phyloP scores from a whole-genome alignment of 2,113 vertebrate species.

The Dipodomys spectabilis region DNA sequence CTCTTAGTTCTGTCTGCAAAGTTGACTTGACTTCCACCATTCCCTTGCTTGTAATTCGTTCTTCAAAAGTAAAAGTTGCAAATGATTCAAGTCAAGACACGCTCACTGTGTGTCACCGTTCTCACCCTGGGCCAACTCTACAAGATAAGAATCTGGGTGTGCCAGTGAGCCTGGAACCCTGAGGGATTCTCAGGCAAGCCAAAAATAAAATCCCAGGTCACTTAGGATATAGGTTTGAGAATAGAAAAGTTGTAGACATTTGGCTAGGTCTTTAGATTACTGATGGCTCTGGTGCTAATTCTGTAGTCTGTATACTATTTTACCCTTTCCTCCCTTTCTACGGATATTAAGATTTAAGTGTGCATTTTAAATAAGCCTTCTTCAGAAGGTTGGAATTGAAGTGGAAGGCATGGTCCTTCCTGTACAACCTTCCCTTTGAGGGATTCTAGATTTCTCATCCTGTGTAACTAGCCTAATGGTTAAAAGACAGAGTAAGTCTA shows the following conservation, averaged over 20 bases:
- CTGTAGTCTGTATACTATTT: background rate
- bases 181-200: background rate
- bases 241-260: background rate
- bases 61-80: background rate
- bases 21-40: background rate
- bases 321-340: background rate
- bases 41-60: background rate
- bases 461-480: background rate
- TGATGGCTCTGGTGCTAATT: background rate
- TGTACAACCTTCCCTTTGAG: background rate
- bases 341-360: background rate
- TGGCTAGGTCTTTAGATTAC: background rate
- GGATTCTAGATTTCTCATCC: background rate
- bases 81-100: background rate
- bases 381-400: background rate
- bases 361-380: background rate
- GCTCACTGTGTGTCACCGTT: background rate
- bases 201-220: background rate
- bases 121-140: background rate
- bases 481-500: background rate
- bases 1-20: background rate
- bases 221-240: background rate
- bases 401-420: background rate
- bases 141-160: background rate
- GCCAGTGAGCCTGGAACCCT: background rate